Percentiles rank a stretch among this genome's conserved stretches.
Conservation (phyloP, 1,140 invertebrate species). For the Venustaconcha ellipsiformis region DNA sequence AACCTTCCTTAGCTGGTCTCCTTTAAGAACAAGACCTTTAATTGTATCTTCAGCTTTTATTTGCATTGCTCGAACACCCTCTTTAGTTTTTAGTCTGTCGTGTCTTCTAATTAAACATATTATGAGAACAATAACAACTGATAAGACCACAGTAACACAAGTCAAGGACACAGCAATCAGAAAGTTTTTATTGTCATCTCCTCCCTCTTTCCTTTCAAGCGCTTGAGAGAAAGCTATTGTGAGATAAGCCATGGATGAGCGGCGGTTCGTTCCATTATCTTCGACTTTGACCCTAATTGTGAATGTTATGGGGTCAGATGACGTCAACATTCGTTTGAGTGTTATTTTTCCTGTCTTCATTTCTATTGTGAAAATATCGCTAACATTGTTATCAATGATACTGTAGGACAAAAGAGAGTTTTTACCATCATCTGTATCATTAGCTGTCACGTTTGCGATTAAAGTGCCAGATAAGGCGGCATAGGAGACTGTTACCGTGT, state of each 20-base stretch:
- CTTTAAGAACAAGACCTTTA: too few relatives aligned
- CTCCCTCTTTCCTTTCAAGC: background rate
- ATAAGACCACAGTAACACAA: conserved; percentile 54
- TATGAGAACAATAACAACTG: conserved; percentile 51
- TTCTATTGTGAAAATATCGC: conserved; percentile 88
- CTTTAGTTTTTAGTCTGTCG: conserved; percentile 11
- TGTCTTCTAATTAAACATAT: conserved; percentile 50
- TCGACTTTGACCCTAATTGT: conserved; percentile 31
- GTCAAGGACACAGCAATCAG: conserved; percentile 51
- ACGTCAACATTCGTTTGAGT: conserved; percentile 70
- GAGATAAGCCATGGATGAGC: conserved; percentile 14
- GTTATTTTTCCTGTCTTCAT: conserved; percentile 80
- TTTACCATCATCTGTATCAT: conserved; percentile 92
- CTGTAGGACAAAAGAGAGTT: conserved; percentile 91
- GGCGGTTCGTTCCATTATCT: conserved; percentile 31
- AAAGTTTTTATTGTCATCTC: conserved; percentile 41
- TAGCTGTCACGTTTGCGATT: conserved; percentile 82
- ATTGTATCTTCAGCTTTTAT: too few relatives aligned
- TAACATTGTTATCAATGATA: conserved; percentile 80
- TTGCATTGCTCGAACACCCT: too few relatives aligned
- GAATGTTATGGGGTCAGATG: conserved; percentile 23
- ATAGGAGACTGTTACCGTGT: conserved; percentile 46
- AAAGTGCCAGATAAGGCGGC: conserved; percentile 26
- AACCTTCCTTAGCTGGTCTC: too few relatives aligned
- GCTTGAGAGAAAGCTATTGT: conserved; percentile 23